Evolutionary conservation across 1,140 invertebrate species (phyloP), one percentile per base, ranked within the genome.

Genomic region (Marisa cornuarietis): DNA sequence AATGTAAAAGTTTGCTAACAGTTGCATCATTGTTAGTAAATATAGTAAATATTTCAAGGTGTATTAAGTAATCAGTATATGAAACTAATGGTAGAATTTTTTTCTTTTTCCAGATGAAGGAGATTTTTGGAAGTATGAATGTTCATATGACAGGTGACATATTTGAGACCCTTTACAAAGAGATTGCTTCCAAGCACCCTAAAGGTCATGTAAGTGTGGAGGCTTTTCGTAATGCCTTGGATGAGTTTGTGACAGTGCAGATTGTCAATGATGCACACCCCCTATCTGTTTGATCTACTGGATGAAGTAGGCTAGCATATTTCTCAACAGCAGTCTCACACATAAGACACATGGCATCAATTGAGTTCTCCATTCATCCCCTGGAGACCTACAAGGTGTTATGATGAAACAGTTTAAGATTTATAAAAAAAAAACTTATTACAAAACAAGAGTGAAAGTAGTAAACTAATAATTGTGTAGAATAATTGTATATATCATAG

Each of bases 201-300:
- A 87, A 87, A 69, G 89, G 90, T 31, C 79, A 87, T 61, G 90
- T 91, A 65, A 88, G 87, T 81, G 87, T 91, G 6, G 90, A 91
- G 78, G 83, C 86, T 20, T 90, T 91, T 83, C 81, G 89, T n/a
- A 85, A 83, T 26, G 79, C 88, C 3, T 79, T 91, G 42, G 90
- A 90, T 84, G 86, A 89, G 26, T 73, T 86, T 26, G 82, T 85
- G 68, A 84, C 82, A 9, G 51, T 79, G 18, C 80, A 85, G 65
- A 79, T 89, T 2, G 31, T 71, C n/a, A 81, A 79, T 11, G 79
- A 83, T n/a, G 63, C 83, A 51, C 88, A 89, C 66, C 84, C 87
- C 14, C 49, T 89, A 51, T 84, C 86, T 9, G 66, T 78, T 22
- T 79, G 61, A 82, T 42, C 51, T 65, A 18, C 16, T 8, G 6